Evolutionary conservation across 2,888 invertebrate genomes (phyloP), one percentile per base, ranked within the genome.

Genomic region (Phalera bucephala): DNA sequence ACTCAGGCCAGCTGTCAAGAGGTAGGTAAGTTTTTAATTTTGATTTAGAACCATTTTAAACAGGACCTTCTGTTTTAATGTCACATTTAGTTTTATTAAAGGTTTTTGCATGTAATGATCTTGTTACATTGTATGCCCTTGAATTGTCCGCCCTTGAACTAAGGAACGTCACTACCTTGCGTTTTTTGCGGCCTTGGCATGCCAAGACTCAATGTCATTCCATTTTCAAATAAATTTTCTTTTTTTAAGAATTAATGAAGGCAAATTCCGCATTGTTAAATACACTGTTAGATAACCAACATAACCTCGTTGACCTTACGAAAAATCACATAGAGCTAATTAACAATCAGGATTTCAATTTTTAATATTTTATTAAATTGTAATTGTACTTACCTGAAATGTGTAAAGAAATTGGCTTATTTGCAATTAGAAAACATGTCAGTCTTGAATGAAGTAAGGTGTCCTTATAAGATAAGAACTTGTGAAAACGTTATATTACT

Each of bases 1-100:
- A 88, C 91, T 75, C 90, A 91, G 84, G 93, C 92, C 82, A 91
- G 91, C 88, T 93, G 93, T 92, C 93, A 93, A 93, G 94, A 94
- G 94, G 94, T 94, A 90, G 93, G 93, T 93, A 93, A 93, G 93
- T 93, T 89, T 87, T 78, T 66, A 44, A 52, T 50, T 42, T 54
- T 40, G 41, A 34, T 42, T 25, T n/a, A 29, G 30, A 17, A 3
- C 17, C 17, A 17, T 17, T n/a, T 50, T 42, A 33, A 28, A 31
- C 47, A 31, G 41, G 25, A 33, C 40, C 32, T 40, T 40, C 33
- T 19, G 23, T 28, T 26, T 36, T 6, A 33, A 30, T 38, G 28
- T 40, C 53, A 40, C 9, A 23, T 9, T 26, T 38, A 36, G 42
- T 40, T 35, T 17, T 12, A 20, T 36, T 40, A 13, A 14, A 28